Evolutionary conservation across 2,888 invertebrate species (phyloP).

Genomic region (Sturmia bella): DNA sequence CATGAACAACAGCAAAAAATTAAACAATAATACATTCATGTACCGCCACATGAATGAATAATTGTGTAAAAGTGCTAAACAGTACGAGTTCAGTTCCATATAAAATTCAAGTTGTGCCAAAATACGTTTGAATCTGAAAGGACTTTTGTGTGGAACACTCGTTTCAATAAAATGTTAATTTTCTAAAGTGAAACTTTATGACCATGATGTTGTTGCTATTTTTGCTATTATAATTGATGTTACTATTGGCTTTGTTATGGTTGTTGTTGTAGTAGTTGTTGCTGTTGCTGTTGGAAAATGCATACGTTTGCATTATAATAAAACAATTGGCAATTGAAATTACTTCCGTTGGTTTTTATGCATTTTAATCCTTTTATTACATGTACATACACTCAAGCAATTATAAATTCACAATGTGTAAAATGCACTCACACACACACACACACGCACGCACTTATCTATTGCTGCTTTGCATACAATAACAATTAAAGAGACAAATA

Average conservation of each 20-base stretch:
- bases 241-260: slow-evolving; percentile 5
- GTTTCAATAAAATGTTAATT: slow-evolving; percentile 57
- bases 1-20: slow-evolving; percentile 31
- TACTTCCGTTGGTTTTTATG: slow-evolving; percentile 67
- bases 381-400: background rate
- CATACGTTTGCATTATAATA: slow-evolving; percentile 68
- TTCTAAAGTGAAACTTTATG: slow-evolving; percentile 68
- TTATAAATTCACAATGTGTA: background rate
- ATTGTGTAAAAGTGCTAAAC: background rate
- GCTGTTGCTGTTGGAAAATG: slow-evolving; percentile 56
- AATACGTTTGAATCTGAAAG: background rate
- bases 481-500: background rate
- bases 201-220: slow-evolving; percentile 36
- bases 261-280: slow-evolving; percentile 20
- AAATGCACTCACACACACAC: slow-evolving; percentile 1
- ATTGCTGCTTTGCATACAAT: background rate
- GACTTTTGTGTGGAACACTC: background rate
- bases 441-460: background rate
- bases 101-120: background rate
- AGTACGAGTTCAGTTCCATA: background rate
- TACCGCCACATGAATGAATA: background rate
- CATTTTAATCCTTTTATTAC: slow-evolving; percentile 66
- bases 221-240: slow-evolving; percentile 36
- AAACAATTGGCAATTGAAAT: slow-evolving; percentile 70
- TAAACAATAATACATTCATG: slow-evolving; percentile 3